Evolutionary conservation across 2,888 invertebrate species (phyloP).

Genomic region (Cetonia aurata): DNA sequence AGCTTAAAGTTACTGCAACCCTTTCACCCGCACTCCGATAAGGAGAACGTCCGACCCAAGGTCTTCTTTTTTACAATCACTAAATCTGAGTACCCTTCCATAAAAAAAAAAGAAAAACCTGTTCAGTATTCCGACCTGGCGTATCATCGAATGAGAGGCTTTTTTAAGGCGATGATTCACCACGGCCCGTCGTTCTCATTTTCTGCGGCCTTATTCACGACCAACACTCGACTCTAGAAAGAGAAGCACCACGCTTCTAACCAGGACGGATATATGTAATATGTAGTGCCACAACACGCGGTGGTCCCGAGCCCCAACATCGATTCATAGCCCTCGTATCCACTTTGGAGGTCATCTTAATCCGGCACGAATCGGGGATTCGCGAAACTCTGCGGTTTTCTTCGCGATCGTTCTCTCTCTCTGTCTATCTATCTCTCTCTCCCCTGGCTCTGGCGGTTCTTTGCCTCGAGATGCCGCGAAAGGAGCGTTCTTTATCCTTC

Average conservation of each 20-base stretch:
- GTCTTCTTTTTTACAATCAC: slow-evolving; percentile 5
- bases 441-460: too few species aligned
- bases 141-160: slow-evolving; percentile 22
- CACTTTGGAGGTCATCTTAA: slow-evolving; percentile 30
- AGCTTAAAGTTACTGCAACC: too few species aligned
- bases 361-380: slow-evolving; percentile 1
- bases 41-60: too few species aligned
- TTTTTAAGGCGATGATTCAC: slow-evolving; percentile 36
- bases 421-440: too few species aligned
- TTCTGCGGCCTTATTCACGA: slow-evolving; percentile 16
- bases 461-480: too few species aligned
- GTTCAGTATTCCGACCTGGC: slow-evolving; percentile 9
- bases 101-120: background rate
- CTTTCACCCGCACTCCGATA: too few species aligned
- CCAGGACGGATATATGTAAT: too few species aligned
- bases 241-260: background rate
- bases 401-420: too few species aligned
- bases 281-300: too few species aligned
- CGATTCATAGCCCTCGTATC: slow-evolving; percentile 35
- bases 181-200: slow-evolving; percentile 17
- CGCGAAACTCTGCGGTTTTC: background rate
- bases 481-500: too few species aligned
- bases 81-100: slow-evolving; percentile 9
- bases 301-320: background rate
- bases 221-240: slow-evolving; percentile 2